Evolutionary conservation across 2,888 invertebrate species (phyloP), one percentile per base, ranked within the genome.

Genomic region (Platycheirus rosarum): DNA sequence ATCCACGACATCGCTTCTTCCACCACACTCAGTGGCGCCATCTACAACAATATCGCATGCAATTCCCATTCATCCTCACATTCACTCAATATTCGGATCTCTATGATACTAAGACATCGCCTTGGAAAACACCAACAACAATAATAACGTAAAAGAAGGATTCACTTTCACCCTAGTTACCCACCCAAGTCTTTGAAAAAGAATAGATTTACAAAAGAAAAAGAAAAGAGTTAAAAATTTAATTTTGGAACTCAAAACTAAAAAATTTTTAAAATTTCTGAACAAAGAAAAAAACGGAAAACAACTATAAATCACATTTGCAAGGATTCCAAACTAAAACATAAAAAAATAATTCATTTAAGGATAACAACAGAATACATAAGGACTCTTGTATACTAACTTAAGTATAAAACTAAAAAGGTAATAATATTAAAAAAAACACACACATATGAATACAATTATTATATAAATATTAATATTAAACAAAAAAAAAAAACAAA

Each of bases 11-110:
- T 65, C 84, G 68, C 74, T 62, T 40, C 77, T 80, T 37, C 84
- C 79, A 49, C 80, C 82, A 48, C 75, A 51, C 65, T 82, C 82
- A 40, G 74, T 69, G 68, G 84, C 74, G 76, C 86, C 49, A 86
- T 87, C 69, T 85, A 84, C 35, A 85, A 86, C 89, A 75, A 85
- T 89, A 76, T 89, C 89, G 70, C 89, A 89, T 82, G 89, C 89
- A 70, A 89, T 89, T 87, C 89, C 89, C 86, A 88, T 89, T 86
- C 89, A 89, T 87, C 89, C 89, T 80, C 89, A 89, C 85, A 89
- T 89, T 88, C 90, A 90, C 89, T 90, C 90, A 88, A 90, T 90
- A 88, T 90, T 90, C 88, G 90, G 90, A 90, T 90, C 90, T 90
- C 90, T 90, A 89, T 90, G 90, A 90, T 90, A 89, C 88, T 89